A percentile compares a stretch with the other conserved stretches of the same genome.
These are phyloP conservation scores for Limonius californicus DNA, from an alignment of 1,140 invertebrate genomes.

Conservation along the genomic window DNA sequence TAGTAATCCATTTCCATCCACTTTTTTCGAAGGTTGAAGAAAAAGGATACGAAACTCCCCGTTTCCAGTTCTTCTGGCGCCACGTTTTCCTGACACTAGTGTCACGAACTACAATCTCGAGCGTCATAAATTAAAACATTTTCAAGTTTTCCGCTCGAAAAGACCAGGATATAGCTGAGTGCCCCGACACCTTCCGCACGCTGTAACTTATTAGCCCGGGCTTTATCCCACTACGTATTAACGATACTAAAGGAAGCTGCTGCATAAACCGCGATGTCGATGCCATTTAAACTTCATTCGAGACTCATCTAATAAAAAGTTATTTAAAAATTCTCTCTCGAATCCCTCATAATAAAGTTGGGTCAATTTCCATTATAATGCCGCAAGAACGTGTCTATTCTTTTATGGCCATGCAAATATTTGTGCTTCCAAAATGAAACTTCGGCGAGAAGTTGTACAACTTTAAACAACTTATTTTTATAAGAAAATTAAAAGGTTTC, in stretches of 20 bases:
- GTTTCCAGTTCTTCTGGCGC: background rate
- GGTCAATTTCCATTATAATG: background rate
- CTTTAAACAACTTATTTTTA: background rate
- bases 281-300: background rate
- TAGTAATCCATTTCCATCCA: conserved; percentile 2
- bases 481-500: background rate
- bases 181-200: too few species aligned
- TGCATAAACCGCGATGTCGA: too few species aligned
- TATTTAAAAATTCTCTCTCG: background rate
- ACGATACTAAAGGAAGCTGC: too few species aligned
- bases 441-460: background rate
- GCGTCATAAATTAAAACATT: background rate
- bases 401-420: background rate
- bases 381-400: background rate
- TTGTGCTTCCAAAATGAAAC: background rate
- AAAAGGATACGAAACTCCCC: background rate
- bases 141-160: too few species aligned
- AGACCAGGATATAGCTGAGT: too few species aligned
- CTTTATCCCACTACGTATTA: too few species aligned
- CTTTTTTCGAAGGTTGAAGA: background rate
- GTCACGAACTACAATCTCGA: background rate
- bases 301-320: background rate
- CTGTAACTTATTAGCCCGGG: too few species aligned
- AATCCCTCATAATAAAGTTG: background rate
- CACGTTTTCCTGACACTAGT: conserved; percentile 5